These are phyloP conservation scores for Hylaea fasciaria DNA, from an alignment of 2,888 invertebrate genomes.

Conservation along the genomic window DNA sequence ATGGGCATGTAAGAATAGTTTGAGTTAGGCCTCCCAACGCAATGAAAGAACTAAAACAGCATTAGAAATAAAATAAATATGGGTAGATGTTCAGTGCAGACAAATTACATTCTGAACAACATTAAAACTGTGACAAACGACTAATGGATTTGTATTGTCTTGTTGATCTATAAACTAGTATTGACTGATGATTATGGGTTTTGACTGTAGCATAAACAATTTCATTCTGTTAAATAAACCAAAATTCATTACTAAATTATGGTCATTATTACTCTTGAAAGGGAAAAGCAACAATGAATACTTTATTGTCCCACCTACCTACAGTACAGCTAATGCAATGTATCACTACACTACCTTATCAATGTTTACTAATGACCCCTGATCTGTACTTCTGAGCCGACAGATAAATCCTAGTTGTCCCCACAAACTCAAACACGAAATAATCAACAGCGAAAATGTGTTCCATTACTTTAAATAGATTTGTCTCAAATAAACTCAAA, in stretches of 20 bases:
- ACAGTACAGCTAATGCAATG: conserved; percentile 36
- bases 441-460: conserved; percentile 54
- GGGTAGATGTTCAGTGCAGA: too few species aligned
- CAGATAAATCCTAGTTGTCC: conserved; percentile 51
- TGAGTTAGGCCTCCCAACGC: too few species aligned
- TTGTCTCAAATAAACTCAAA: conserved; percentile 42
- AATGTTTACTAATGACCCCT: conserved; percentile 57
- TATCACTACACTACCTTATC: conserved; percentile 63
- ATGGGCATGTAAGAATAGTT: too few species aligned
- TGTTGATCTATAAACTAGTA: too few species aligned
- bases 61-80: too few species aligned
- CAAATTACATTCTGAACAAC: too few species aligned
- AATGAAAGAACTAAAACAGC: too few species aligned
- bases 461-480: conserved; percentile 47
- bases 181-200: too few species aligned
- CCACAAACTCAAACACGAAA: conserved; percentile 17
- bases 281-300: conserved; percentile 1
- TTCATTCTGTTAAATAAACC: too few species aligned
- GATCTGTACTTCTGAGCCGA: conserved; percentile 55
- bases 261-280: background rate
- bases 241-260: background rate
- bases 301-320: conserved; percentile 28
- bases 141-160: too few species aligned
- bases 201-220: too few species aligned
- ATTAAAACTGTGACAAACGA: too few species aligned